Conservation (phyloP, 1,140 invertebrate genomes). For the Cataglyphis hispanica region DNA sequence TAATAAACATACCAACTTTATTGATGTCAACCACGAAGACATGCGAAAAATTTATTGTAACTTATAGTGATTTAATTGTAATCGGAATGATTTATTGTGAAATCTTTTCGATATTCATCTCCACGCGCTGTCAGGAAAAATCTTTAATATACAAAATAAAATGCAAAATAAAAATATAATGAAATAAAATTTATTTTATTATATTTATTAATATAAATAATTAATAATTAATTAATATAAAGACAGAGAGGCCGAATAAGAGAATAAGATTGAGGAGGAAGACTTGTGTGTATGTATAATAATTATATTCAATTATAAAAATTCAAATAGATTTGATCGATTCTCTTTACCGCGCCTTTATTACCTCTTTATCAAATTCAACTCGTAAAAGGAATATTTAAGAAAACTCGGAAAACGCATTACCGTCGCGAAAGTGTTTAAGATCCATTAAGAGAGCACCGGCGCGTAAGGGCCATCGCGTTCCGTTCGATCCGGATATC, state of each 20-base stretch:
- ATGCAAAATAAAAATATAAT: no score
- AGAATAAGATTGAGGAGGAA: not conserved
- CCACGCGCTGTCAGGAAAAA: no score
- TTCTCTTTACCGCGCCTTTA: not conserved
- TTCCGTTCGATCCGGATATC: conserved; percentile 40
- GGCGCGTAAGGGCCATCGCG: not conserved
- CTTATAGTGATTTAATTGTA: no score
- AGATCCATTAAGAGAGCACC: conserved; percentile 4
- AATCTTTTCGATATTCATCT: no score
- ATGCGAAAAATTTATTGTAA: no score
- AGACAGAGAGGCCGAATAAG: not conserved
- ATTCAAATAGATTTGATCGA: conserved; percentile 47
- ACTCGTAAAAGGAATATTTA: conserved; percentile 65
- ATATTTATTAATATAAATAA: no score
- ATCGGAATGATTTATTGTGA: no score
- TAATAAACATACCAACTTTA: no score
- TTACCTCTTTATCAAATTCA: not conserved
- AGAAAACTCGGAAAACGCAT: not conserved
- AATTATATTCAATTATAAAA: conserved; percentile 66
- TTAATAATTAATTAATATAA: no score
- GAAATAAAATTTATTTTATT: not conserved
- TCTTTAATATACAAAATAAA: no score
- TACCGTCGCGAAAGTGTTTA: not conserved
- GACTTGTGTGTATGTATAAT: conserved; percentile 57
- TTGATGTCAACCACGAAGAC: no score